Evolutionary conservation across 2,888 invertebrate genomes (phyloP).

Genomic region (Charanyca ferruginea): DNA sequence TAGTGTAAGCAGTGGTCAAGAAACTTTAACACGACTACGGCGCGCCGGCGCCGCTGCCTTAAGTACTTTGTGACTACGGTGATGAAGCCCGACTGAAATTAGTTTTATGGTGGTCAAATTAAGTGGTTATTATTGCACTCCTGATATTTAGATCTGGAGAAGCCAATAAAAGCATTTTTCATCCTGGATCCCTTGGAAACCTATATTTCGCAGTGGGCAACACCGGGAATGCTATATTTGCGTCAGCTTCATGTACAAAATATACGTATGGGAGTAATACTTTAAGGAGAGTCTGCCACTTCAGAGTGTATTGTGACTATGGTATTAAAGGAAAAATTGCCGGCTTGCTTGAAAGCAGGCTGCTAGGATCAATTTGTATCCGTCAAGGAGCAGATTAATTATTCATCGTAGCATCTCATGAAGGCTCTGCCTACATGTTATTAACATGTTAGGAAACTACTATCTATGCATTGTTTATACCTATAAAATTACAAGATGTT

Average conservation of each 20-base stretch:
- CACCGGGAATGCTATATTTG: constrained; percentile 7
- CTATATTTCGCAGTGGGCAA: constrained; percentile 13
- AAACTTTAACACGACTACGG: no score
- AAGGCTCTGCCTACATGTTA: constrained; percentile 42
- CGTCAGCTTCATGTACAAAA: not conserved
- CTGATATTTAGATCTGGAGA: not conserved
- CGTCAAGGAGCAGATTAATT: constrained; percentile 53
- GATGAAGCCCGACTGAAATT: not conserved
- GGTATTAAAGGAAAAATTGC: constrained; percentile 43
- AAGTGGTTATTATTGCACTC: constrained; percentile 1
- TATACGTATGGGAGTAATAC: not conserved
- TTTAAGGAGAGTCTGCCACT: not conserved
- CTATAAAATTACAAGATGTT: not conserved
- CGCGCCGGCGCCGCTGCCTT: not conserved
- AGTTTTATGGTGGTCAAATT: not conserved
- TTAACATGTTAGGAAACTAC: constrained; percentile 39
- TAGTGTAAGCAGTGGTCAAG: not conserved
- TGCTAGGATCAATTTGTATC: constrained; percentile 49
- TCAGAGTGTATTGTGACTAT: not conserved
- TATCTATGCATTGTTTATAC: constrained; percentile 17
- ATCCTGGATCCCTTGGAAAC: not conserved
- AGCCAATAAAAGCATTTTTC: not conserved
- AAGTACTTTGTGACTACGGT: no score
- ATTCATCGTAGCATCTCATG: constrained; percentile 39
- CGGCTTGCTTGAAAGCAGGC: constrained; percentile 25